A percentile compares a stretch with the other conserved stretches of the same genome.
phyloP scores from a whole-genome alignment of 2,797 vertebrate genomes.

The Hafferia zeledoni region DNA sequence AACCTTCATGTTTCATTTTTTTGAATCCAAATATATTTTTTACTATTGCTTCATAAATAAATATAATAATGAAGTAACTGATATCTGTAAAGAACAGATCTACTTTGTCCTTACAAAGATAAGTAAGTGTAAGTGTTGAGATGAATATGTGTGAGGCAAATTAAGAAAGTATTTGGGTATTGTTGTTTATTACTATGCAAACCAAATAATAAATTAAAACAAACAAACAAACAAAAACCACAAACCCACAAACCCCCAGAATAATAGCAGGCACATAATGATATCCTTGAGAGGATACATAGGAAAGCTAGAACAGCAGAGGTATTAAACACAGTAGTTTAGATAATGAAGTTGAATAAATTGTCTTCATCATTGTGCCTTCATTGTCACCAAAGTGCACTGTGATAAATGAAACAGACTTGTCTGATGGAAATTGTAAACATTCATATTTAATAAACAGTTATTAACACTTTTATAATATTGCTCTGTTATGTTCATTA shows the following conservation, averaged over 20 bases:
- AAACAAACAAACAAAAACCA: too few relatives aligned
- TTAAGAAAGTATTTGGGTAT: neutral
- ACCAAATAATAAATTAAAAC: neutral
- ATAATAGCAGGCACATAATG: neutral
- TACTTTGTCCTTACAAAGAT: neutral
- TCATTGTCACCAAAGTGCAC: slow-evolving; percentile 5
- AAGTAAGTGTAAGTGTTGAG: neutral
- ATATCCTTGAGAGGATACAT: neutral
- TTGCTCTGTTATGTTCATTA: slow-evolving; percentile 45
- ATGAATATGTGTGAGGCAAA: neutral
- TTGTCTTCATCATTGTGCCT: slow-evolving; percentile 2
- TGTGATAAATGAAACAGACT: slow-evolving; percentile 43
- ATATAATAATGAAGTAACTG: neutral
- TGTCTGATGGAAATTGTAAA: neutral
- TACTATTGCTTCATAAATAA: neutral
- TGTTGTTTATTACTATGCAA: neutral
- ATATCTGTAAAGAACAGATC: neutral
- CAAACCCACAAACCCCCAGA: neutral
- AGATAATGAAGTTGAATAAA: slow-evolving; percentile 52
- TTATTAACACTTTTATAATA: slow-evolving; percentile 40
- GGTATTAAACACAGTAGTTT: slow-evolving; percentile 30
- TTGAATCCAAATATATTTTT: neutral
- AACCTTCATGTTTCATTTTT: neutral
- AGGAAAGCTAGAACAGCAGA: neutral
- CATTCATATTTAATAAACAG: slow-evolving; percentile 42